Evolutionary conservation across 64 coral and sea anemone species (phyloP), one percentile per base, ranked within the genome.

Genomic region (Acropora yongei): DNA sequence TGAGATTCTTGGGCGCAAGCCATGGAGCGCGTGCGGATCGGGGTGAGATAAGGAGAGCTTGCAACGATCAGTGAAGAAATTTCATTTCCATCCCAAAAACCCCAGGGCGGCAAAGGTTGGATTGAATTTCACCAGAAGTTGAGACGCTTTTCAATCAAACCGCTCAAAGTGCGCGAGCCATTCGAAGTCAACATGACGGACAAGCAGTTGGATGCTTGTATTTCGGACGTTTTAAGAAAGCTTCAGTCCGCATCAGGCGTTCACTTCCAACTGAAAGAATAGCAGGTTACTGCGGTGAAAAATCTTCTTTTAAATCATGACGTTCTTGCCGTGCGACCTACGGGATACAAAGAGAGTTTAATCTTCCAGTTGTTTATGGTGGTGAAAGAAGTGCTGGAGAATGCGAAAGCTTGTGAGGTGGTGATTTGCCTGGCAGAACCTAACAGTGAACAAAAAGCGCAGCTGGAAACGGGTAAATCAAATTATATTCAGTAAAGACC

Each of bases 341-440:
- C 4, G 2, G 9, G 58, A 63, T 63, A 63, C 14, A 2, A 13
- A 63, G 16, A 63, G 58, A 63, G 14, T 63, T 63, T 63, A 63
- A 63, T 63, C 58, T 63, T 63, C 58, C 58, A 63, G 58, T 63
- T 8, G 58, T 73, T 73, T 42, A 20, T 73, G n/a, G 71, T 73
- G n/a, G 71, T 20, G 40, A 73, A 73, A 73, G 71, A 73, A 73
- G n/a, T 73, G 17, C 71, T 73, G n/a, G 71, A 73, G 40, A 42
- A 20, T 20, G 40, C n/a, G 71, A 73, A 73, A 40, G 71, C 71
- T 20, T 73, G 71, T 73, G 67, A 49, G 41, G 12, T 87, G 43
- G 67, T 87, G 40, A 87, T 87, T 87, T 87, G 84, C 47, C 84
- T 30, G 30, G 30, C 30, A 30, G 30, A 30, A 30, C 30, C 30